Percentiles rank a stretch among this genome's conserved stretches.
These are phyloP conservation scores for Anoplius nigerrimus DNA, from an alignment of 2,888 invertebrate genomes.

Conservation along the genomic window DNA sequence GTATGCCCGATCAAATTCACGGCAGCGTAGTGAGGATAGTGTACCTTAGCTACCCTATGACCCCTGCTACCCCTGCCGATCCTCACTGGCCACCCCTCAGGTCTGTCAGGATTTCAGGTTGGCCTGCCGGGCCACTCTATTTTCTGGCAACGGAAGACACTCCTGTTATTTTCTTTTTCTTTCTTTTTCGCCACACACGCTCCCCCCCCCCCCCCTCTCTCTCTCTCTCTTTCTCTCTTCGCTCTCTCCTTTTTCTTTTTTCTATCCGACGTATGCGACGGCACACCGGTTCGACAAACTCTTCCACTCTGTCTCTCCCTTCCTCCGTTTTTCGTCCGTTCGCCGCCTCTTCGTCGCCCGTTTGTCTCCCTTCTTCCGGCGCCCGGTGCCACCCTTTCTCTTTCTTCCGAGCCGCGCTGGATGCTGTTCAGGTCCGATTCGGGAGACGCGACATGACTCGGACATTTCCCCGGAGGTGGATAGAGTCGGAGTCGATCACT, in stretches of 20 bases:
- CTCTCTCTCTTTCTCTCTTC: too few species aligned
- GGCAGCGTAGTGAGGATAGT: too few species aligned
- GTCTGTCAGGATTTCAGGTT: slow-evolving; percentile 43
- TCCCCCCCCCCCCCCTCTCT: too few species aligned
- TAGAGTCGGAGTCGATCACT: slow-evolving; percentile 43
- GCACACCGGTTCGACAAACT: slow-evolving; percentile 17
- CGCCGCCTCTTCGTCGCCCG: neutral
- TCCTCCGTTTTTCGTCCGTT: slow-evolving; percentile 7
- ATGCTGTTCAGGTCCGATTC: slow-evolving; percentile 45
- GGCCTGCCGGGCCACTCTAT: slow-evolving; percentile 53
- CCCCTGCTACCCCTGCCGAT: neutral
- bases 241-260: too few species aligned
- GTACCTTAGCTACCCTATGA: neutral
- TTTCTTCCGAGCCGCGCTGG: slow-evolving; percentile 22
- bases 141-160: slow-evolving; percentile 50
- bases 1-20: slow-evolving; percentile 21
- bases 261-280: slow-evolving; percentile 13
- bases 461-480: slow-evolving; percentile 42
- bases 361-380: slow-evolving; percentile 4
- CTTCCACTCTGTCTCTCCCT: slow-evolving; percentile 15
- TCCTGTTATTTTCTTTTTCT: slow-evolving; percentile 39
- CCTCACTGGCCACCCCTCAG: too few species aligned
- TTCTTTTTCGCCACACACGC: too few species aligned
- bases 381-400: slow-evolving; percentile 6
- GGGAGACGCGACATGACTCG: slow-evolving; percentile 43